Evolutionary conservation across 1,140 invertebrate species (phyloP), one percentile per base, ranked within the genome.

Genomic region (Lysiphlebus fabarum): DNA sequence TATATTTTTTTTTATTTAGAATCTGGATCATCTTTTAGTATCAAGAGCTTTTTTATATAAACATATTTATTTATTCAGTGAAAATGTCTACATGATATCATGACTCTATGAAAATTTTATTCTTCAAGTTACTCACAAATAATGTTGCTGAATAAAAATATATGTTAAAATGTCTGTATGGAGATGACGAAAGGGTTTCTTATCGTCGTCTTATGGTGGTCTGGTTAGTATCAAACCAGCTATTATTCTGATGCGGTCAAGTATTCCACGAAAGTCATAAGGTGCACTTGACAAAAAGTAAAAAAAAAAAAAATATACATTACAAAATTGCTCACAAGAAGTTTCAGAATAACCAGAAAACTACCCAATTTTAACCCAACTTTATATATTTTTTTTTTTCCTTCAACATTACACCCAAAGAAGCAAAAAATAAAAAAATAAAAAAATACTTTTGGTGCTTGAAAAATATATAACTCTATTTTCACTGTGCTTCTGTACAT

Each of bases 251-350:
- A 17, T 57, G 57, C 57, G 57, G 48, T 58, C 48, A 58, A 58
- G 57, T 58, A 58, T 58, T 58, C 49, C 57, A 58, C 42, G 57
- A 51, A 58, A 40, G 48, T 26, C 49, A 12, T 38, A 53, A 53
- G 41, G 57, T 33, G 42, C 49, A 44, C 49, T 58, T 40, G 17
- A 26, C 17, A 26, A 26, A 26, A 26, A 17, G n/a, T n/a, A 17
- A 26, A 26, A 26, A 26, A 4, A 26, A 26, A 26, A 53, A 53
- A 49, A 58, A 58, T 37, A 58, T 53, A 33, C 37, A 58, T 58
- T 53, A 53, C 48, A 53, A 58, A 58, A 58, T 58, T 49, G 45
- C 47, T 49, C n/a, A 37, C 37, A 33, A 41, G 42, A 5, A 26
- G 33, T 1, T 26, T 26, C 17, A 26, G 17, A 26, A 26, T 26